Percentiles rank a stretch among this genome's conserved stretches.
Evolutionary conservation across 2,797 vertebrate species (phyloP).

Genomic region (Urosaurus nigricauda): DNA sequence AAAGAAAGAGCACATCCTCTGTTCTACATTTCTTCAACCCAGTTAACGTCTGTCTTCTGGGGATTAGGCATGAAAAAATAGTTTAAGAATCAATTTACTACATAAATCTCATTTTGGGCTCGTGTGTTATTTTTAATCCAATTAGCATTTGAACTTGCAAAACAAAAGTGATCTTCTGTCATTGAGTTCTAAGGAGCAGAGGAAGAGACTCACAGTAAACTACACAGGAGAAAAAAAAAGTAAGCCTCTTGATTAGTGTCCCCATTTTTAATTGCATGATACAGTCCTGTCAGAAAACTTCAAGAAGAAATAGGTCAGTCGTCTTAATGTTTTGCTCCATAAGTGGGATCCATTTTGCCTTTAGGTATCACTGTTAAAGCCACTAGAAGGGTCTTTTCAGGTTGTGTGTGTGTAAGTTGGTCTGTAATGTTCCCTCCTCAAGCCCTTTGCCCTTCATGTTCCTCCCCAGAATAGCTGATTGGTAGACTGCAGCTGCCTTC

Average conservation of each 20-base stretch:
- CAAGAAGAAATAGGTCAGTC: not conserved
- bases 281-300: not conserved
- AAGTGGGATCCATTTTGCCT: not conserved
- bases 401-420: not conserved
- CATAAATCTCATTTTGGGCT: conserved; percentile 56
- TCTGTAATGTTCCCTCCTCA: not conserved
- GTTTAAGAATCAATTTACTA: conserved; percentile 56
- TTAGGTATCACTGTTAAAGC: not conserved
- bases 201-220: conserved; percentile 1
- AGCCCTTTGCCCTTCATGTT: not conserved
- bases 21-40: conserved; percentile 59
- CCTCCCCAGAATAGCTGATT: not conserved
- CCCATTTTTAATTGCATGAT: not conserved
- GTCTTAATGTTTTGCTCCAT: not conserved
- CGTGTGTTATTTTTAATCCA: conserved; percentile 31
- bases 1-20: conserved; percentile 71
- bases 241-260: not conserved
- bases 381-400: not conserved
- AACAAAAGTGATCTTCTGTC: conserved; percentile 26
- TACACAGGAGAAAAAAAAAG: not conserved
- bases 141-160: conserved; percentile 48
- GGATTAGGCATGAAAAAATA: conserved; percentile 67
- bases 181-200: not conserved
- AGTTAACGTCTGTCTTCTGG: conserved; percentile 57
- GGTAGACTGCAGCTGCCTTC: not conserved